Percentiles rank a stretch among this genome's conserved stretches.
Evolutionary conservation across 2,888 invertebrate genomes (phyloP).

Genomic region (Glaucopsyche alexis): DNA sequence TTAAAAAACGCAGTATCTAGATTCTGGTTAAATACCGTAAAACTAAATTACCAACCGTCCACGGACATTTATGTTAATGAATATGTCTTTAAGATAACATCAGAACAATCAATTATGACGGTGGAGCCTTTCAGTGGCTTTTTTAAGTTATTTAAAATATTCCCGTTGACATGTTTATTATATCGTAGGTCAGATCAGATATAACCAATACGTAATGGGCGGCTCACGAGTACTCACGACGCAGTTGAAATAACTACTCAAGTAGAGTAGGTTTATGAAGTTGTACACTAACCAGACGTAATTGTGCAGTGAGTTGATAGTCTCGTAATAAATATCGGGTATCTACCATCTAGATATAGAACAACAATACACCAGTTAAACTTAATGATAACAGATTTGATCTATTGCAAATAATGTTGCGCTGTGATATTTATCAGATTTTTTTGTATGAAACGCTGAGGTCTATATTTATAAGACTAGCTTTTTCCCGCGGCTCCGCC

Average conservation of each 20-base stretch:
- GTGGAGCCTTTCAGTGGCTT: neutral
- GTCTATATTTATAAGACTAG: too few relatives aligned
- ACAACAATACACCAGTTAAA: neutral
- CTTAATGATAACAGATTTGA: neutral
- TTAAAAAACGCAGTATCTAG: neutral
- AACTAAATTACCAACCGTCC: neutral
- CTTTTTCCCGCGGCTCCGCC: too few relatives aligned
- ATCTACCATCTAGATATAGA: neutral
- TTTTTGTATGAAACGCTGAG: neutral
- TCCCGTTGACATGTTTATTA: conserved; percentile 9
- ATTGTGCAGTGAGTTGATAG: neutral
- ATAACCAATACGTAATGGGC: neutral
- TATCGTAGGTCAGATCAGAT: neutral
- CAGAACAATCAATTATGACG: neutral
- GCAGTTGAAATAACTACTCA: neutral
- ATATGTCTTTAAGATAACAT: neutral
- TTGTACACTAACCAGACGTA: neutral
- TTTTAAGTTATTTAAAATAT: conserved; percentile 17
- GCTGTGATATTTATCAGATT: too few relatives aligned
- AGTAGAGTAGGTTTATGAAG: neutral
- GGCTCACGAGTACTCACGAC: neutral
- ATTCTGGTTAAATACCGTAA: neutral
- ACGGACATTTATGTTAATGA: conserved; percentile 1
- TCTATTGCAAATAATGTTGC: too few relatives aligned
- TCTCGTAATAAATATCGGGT: too few relatives aligned